phyloP scores from a whole-genome alignment of 2,113 vertebrate species.

The Solea senegalensis region DNA sequence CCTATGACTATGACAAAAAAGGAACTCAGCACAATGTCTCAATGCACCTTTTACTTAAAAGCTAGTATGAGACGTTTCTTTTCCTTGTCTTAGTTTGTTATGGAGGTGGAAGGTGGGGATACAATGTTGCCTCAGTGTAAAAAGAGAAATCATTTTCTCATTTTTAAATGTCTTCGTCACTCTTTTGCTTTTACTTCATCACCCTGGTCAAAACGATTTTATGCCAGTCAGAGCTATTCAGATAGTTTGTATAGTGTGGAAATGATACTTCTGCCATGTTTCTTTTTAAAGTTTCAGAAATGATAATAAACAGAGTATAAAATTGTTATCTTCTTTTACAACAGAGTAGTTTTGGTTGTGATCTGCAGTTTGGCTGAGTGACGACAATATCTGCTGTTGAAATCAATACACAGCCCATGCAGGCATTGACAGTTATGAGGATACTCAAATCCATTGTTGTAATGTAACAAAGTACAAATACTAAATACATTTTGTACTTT shows the following conservation, averaged over 20 bases:
- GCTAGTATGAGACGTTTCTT: constrained; percentile 26
- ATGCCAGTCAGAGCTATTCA: neutral
- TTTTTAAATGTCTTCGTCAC: too few relatives aligned
- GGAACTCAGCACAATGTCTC: constrained; percentile 37
- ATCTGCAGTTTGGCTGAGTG: too few relatives aligned
- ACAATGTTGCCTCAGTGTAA: neutral
- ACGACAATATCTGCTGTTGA: too few relatives aligned
- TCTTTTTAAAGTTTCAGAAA: neutral
- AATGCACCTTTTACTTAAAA: constrained; percentile 51
- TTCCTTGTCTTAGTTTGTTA: constrained; percentile 18
- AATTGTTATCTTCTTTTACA: too few relatives aligned
- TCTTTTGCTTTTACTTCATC: neutral
- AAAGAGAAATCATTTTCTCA: neutral
- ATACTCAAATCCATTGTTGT: too few relatives aligned
- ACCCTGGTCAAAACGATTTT: neutral
- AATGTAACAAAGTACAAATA: too few relatives aligned
- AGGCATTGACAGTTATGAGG: too few relatives aligned
- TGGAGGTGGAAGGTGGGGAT: neutral
- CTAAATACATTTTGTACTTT: too few relatives aligned
- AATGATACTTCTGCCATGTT: neutral
- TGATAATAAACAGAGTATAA: too few relatives aligned
- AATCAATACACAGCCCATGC: too few relatives aligned
- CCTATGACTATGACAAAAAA: constrained; percentile 45
- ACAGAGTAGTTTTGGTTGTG: too few relatives aligned
- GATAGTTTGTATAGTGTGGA: neutral